These are phyloP conservation scores for Plebejus melissa DNA, from an alignment of 2,888 invertebrate species.

Conservation along the genomic window DNA sequence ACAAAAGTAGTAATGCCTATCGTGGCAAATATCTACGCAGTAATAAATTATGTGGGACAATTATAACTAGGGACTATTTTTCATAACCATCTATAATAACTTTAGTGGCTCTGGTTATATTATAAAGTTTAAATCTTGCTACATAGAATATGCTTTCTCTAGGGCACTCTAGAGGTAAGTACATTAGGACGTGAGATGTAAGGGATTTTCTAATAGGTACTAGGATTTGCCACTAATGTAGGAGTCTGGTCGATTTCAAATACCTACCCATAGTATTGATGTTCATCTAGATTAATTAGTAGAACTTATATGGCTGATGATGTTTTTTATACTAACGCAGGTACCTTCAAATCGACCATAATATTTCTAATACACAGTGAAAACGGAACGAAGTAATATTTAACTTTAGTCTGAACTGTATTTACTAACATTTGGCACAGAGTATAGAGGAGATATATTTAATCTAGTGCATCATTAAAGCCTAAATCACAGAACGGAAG, in stretches of 20 bases:
- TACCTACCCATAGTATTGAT: background rate
- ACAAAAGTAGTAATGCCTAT: background rate
- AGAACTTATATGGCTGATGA: background rate
- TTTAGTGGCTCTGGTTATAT: background rate
- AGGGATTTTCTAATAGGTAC: slow-evolving; percentile 63
- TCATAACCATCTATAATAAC: background rate
- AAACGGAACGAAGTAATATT: slow-evolving; percentile 34
- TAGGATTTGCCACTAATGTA: slow-evolving; percentile 54
- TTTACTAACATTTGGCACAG: slow-evolving; percentile 64
- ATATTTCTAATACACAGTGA: slow-evolving; percentile 33
- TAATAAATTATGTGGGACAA: background rate
- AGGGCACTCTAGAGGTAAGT: slow-evolving; percentile 54
- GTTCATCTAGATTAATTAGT: background rate
- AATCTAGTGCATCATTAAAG: slow-evolving; percentile 60
- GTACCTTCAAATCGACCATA: background rate
- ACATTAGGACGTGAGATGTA: slow-evolving; percentile 72
- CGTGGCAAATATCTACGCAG: background rate
- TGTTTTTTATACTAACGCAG: background rate
- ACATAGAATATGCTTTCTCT: slow-evolving; percentile 49
- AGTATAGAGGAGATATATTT: slow-evolving; percentile 50
- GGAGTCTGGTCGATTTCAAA: slow-evolving; percentile 42
- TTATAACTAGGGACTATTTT: background rate
- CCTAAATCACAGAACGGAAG: slow-evolving; percentile 75
- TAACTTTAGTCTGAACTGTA: slow-evolving; percentile 38
- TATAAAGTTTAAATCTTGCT: slow-evolving; percentile 32